Base-by-base conservation (phyloP, 2,888 invertebrate species). In the Sceliomorpha sp. region DNA sequence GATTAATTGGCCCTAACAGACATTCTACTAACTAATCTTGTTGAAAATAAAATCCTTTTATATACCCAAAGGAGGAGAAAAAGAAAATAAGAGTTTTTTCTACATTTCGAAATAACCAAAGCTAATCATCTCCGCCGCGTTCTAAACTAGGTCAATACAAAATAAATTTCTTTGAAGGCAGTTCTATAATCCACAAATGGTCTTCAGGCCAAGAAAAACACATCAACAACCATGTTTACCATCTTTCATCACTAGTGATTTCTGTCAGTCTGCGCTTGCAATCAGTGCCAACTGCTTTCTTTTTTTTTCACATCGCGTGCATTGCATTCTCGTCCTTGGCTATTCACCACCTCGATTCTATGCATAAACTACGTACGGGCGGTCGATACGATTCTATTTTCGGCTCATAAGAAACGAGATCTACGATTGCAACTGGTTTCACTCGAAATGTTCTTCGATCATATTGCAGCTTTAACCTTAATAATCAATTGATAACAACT, bases 311-410 rank as follows among this genome's bases (percentile, higher is more conserved):
- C n/a, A n/a, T n/a, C n/a, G 5, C 13, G 6, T 29, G 32, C 24
- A 39, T 42, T 7, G 12, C 24, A 31, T 15, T 13, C 15, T 8
- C n/a, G 29, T 29, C 29, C 34, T 48, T 56, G 40, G 45, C 26
- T 44, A 36, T 24, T 6, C 20, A 4, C 15, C 14, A 10, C 58
- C 42, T 45, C n/a, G 14, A 31, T n/a, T 55, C 56, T 31, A 55
- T 67, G 67, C 74, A 76, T 75, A 73, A 76, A 72, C 42, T 39
- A 64, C 60, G 42, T 26, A 45, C 63, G 75, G 79, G 48, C 63
- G 75, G 79, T 80, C 80, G 74, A 80, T 79, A 58, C 14, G 45
- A 68, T 39, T 68, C 73, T 80, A 80, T 80, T 79, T 76, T 70
- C 47, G 70, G 64, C 68, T 6, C 14, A 9, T 3, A 20, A 31